Conservation (phyloP, 2,797 vertebrate genomes). For the Pseudotriccus pelzelni region DNA sequence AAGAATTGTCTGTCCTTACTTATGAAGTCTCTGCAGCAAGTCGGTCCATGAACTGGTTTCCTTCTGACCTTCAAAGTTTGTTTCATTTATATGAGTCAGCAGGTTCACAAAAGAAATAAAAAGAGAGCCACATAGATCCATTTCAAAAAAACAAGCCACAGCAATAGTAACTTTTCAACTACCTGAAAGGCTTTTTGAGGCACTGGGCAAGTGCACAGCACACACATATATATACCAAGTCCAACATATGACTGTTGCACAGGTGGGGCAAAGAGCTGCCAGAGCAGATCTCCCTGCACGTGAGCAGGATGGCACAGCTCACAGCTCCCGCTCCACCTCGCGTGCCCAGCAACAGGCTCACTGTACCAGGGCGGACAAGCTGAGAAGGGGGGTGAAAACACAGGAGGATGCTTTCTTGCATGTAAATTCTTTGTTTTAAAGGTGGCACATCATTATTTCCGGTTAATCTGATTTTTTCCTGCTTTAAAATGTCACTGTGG, state of each 20-base stretch:
- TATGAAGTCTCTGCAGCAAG: neutral
- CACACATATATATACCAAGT: rapidly evolving
- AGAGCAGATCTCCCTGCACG: neutral
- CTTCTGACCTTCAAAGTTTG: neutral
- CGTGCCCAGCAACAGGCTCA: rapidly evolving
- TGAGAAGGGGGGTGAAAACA: neutral
- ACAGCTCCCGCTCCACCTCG: neutral
- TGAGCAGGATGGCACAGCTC: neutral
- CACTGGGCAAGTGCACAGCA: neutral
- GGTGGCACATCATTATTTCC: neutral
- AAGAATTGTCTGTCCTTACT: neutral
- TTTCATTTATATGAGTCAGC: neutral
- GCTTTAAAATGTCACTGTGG: neutral
- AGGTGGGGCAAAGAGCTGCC: neutral
- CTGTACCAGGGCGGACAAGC: neutral
- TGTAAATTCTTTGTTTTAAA: neutral
- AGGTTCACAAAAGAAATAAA: neutral
- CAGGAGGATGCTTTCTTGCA: neutral
- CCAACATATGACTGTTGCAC: rapidly evolving
- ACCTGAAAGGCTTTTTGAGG: neutral
- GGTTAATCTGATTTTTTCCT: neutral
- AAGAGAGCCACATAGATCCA: neutral
- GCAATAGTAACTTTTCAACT: neutral
- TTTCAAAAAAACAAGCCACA: neutral
- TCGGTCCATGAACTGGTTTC: neutral